Evolutionary conservation across 1,140 invertebrate genomes (phyloP).

Genomic region (Brachionus calyciflorus): DNA sequence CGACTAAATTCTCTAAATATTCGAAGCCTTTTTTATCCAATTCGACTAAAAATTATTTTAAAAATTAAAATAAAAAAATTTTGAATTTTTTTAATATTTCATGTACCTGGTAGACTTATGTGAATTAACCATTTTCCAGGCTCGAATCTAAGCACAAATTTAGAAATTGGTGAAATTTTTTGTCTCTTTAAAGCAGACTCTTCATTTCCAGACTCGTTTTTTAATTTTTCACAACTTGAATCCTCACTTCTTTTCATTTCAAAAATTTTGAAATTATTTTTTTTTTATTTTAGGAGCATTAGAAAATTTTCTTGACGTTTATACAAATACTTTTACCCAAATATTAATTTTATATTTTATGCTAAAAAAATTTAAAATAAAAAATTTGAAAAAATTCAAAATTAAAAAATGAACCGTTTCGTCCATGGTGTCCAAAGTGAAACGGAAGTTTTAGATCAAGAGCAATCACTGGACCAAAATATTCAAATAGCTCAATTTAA

Average conservation of each 20-base stretch:
- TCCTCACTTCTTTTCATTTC: slow-evolving; percentile 2
- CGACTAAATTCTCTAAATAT: neutral
- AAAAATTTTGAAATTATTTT: neutral
- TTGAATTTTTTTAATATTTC: no score
- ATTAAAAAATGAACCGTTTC: slow-evolving; percentile 11
- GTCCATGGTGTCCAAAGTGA: slow-evolving; percentile 6
- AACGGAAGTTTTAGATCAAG: neutral
- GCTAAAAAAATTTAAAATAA: neutral
- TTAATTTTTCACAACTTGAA: neutral
- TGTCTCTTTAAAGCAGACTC: neutral
- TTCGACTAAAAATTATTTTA: neutral
- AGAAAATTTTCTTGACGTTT: neutral
- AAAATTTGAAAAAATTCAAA: no score
- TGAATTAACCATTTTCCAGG: slow-evolving; percentile 16
- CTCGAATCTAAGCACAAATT: slow-evolving; percentile 4
- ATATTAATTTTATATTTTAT: neutral
- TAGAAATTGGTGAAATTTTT: neutral
- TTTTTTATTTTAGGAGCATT: no score
- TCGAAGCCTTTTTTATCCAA: neutral
- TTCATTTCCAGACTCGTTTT: neutral
- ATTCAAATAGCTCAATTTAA: slow-evolving; percentile 34
- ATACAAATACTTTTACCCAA: neutral
- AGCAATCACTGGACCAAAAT: slow-evolving; percentile 8
- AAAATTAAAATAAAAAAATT: no score
- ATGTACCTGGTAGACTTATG: neutral